These are phyloP conservation scores for Takifugu ocellatus DNA, from an alignment of 2,797 vertebrate genomes.

Conservation along the genomic window DNA sequence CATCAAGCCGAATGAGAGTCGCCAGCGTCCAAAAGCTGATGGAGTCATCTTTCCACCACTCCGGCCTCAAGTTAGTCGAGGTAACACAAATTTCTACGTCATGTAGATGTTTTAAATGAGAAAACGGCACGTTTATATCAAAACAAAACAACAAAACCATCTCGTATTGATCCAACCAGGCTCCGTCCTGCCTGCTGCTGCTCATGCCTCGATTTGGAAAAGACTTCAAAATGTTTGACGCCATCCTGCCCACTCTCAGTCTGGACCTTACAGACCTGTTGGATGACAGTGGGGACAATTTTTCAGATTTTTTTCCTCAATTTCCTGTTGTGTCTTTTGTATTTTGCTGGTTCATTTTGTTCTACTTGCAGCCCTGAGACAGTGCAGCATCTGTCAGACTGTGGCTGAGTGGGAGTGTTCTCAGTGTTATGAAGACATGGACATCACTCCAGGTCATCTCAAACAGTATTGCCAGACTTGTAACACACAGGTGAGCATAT, in stretches of 20 bases:
- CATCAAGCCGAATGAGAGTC: slow-evolving; percentile 57
- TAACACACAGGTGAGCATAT: slow-evolving; percentile 69
- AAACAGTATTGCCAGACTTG: slow-evolving; percentile 84
- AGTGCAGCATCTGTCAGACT: slow-evolving; percentile 83
- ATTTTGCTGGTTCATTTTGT: neutral
- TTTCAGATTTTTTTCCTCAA: neutral
- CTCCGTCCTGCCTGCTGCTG: slow-evolving; percentile 81
- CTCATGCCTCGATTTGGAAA: slow-evolving; percentile 86
- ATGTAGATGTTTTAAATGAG: neutral
- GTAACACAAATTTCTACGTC: slow-evolving; percentile 40
- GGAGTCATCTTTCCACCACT: slow-evolving; percentile 79
- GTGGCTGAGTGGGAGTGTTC: slow-evolving; percentile 79
- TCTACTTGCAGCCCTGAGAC: slow-evolving; percentile 69
- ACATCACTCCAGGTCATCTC: slow-evolving; percentile 76
- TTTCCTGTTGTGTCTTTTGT: neutral
- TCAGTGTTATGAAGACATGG: slow-evolving; percentile 78
- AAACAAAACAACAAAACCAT: too few relatives aligned
- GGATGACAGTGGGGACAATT: slow-evolving; percentile 74
- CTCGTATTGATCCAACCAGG: slow-evolving; percentile 54
- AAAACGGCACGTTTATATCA: neutral
- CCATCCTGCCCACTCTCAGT: slow-evolving; percentile 77
- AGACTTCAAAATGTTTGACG: slow-evolving; percentile 85
- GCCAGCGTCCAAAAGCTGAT: slow-evolving; percentile 80
- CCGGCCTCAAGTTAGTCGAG: slow-evolving; percentile 83
- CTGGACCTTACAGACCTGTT: slow-evolving; percentile 85